phyloP scores from a whole-genome alignment of 2,113 vertebrate genomes.

The Microtus ochrogaster region DNA sequence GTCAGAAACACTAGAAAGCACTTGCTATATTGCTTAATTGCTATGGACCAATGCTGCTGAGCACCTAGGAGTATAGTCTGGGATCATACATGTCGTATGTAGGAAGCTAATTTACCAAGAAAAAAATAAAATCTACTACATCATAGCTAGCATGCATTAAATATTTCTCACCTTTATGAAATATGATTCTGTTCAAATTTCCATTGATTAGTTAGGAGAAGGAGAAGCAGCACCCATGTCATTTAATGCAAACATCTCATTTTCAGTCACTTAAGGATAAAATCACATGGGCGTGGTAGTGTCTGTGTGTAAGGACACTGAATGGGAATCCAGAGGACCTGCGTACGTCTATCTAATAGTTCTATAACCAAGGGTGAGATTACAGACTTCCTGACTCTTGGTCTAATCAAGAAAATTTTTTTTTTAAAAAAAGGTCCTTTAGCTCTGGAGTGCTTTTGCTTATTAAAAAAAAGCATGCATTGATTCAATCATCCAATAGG shows the following conservation, averaged over 20 bases:
- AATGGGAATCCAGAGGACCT: background rate
- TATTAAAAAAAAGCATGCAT: background rate
- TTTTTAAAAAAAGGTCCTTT: too few relatives aligned
- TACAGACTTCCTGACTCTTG: background rate
- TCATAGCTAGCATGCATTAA: background rate
- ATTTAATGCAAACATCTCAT: background rate
- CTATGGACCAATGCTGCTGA: background rate
- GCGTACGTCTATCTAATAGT: background rate
- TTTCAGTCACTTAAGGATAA: background rate
- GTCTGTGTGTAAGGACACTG: background rate
- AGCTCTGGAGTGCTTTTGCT: background rate
- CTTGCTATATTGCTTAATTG: background rate
- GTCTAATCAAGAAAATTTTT: background rate
- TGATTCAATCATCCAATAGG: background rate
- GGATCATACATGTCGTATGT: background rate
- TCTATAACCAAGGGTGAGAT: background rate
- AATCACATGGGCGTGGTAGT: background rate
- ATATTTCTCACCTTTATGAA: background rate
- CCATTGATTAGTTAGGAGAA: background rate
- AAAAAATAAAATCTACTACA: background rate
- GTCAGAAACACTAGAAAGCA: background rate
- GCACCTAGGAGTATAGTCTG: background rate
- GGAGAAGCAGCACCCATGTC: background rate
- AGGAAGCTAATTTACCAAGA: background rate
- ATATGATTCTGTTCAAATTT: background rate